These are phyloP conservation scores for Lasius fuliginosus DNA, from an alignment of 2,888 invertebrate species.

Conservation along the genomic window DNA sequence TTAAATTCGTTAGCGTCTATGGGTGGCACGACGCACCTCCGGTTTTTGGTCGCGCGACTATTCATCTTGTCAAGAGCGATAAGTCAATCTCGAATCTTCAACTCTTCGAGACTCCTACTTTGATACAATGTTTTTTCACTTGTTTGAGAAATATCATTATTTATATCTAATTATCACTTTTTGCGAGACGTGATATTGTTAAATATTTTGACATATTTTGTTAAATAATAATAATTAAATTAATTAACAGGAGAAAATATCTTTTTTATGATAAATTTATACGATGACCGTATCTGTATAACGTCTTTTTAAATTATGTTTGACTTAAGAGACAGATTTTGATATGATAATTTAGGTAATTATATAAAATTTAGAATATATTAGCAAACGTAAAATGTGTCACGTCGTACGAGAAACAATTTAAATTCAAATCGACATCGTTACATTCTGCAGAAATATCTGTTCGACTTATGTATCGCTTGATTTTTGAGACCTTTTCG, in stretches of 20 bases:
- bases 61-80: not conserved
- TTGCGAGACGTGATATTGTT: not conserved
- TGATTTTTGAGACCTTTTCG: constrained; percentile 27
- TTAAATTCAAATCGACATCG: not conserved
- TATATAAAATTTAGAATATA: not conserved
- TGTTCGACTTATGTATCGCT: not conserved
- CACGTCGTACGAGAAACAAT: not conserved
- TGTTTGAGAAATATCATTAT: not conserved
- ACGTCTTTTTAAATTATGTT: not conserved
- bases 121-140: too few species aligned
- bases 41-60: constrained; percentile 20
- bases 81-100: not conserved
- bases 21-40: constrained; percentile 56
- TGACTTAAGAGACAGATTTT: not conserved
- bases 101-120: not conserved
- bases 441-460: not conserved
- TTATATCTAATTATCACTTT: not conserved
- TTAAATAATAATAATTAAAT: not conserved
- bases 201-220: not conserved
- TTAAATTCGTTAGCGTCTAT: constrained; percentile 64
- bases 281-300: not conserved
- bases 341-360: not conserved
- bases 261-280: not conserved
- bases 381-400: not conserved
- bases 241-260: not conserved